A percentile compares a stretch with the other conserved stretches of the same genome.
These are phyloP conservation scores for Cataglyphis albicans DNA, from an alignment of 2,888 invertebrate genomes.

Conservation along the genomic window DNA sequence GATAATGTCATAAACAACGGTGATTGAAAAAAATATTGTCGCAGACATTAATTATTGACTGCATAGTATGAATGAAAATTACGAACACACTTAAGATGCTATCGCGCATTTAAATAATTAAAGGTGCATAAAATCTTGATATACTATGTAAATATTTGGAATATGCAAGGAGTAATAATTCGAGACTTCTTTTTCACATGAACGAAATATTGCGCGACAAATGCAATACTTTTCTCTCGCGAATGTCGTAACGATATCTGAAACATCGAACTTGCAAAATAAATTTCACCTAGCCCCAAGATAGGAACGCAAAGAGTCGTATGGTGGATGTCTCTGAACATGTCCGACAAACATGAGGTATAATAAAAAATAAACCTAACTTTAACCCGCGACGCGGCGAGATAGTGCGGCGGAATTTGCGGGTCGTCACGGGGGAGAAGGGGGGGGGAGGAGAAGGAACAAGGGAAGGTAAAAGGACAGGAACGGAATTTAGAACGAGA, in stretches of 20 bases:
- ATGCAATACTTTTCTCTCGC: constrained; percentile 28
- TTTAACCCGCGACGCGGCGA: constrained; percentile 29
- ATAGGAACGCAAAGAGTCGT: constrained; percentile 39
- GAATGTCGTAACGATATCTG: constrained; percentile 47
- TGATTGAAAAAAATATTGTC: background rate
- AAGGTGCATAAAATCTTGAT: background rate
- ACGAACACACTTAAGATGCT: background rate
- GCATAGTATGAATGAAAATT: background rate
- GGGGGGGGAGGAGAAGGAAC: constrained; percentile 31
- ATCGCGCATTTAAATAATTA: background rate
- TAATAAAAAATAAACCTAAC: constrained; percentile 50
- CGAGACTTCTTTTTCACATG: background rate
- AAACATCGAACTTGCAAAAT: constrained; percentile 56
- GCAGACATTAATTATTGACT: background rate
- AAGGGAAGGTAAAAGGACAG: constrained; percentile 56
- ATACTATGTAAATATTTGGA: background rate
- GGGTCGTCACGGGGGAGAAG: background rate
- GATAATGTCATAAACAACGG: background rate
- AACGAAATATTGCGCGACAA: constrained; percentile 6
- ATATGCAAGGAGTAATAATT: background rate
- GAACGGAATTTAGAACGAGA: constrained; percentile 64
- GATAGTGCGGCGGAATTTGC: constrained; percentile 18
- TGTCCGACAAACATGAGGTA: constrained; percentile 46
- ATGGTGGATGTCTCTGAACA: constrained; percentile 40
- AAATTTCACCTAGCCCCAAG: constrained; percentile 49